Base-by-base conservation (phyloP, 2,797 vertebrate genomes). In the Gobionotothen gibberifrons region DNA sequence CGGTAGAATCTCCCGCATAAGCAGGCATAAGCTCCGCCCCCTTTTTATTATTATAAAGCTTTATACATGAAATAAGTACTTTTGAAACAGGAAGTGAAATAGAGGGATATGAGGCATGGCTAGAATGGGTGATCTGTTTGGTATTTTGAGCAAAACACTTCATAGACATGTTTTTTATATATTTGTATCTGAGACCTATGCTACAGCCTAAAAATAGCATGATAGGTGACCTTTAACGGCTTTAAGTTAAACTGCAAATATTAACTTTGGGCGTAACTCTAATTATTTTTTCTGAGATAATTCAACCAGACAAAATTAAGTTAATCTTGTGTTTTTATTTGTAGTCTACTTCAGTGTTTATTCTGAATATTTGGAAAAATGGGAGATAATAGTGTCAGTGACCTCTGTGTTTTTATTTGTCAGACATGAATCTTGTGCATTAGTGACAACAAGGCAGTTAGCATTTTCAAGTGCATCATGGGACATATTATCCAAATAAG, bases 381-480 rank as follows among this genome's bases (percentile, higher is more conserved):
- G 13, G 16, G 36, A 46, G 55, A 39, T 11, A 12, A 3, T 14
- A 10, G 1, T 63, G 43, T n/a, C 51, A 58, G 64, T 69, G 52
- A 59, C 49, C 4, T 5, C 10, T 36, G 6, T 54, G 21, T 59
- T 29, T 59, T 29, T 29, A 55, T 7, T 55, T 70, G 14, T 55
- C 63, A 47, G 14, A 65, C 39, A 21, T n/a, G 1, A 17, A 14
- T 2, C 36, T 44, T 44, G 29, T 59, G 56, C 16, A 48, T 4
- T 0, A 61, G 32, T 14, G 44, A 43, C 46, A 32, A 62, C 1
- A 5, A 72, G 29, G 3, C 16, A 1, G 40, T 79, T 48, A 55
- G 78, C 47, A 62, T 55, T 53, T 61, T 66, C 55, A 19, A 22
- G 56, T 56, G 64, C 57, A 64, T 68, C 47, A 63, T 46, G 9